phyloP scores from a whole-genome alignment of 2,888 invertebrate species.

The Anthrax anthrax region DNA sequence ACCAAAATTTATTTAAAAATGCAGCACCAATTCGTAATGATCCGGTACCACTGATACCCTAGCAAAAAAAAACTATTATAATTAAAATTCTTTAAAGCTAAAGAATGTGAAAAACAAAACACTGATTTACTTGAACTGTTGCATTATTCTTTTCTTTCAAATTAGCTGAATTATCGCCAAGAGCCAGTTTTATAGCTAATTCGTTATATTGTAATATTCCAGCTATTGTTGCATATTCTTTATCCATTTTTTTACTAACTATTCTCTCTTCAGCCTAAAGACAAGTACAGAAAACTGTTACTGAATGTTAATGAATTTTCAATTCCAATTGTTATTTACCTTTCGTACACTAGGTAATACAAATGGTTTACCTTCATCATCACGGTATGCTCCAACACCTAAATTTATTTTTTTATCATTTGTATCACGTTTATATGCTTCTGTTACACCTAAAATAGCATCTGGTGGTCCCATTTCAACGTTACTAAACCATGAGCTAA shows the following conservation, averaged over 20 bases:
- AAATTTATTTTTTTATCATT: slow-evolving; percentile 93
- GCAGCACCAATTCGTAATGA: slow-evolving; percentile 85
- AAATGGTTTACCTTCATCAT: slow-evolving; percentile 93
- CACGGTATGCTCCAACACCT: slow-evolving; percentile 92
- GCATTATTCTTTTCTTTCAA: slow-evolving; percentile 53
- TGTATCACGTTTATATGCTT: slow-evolving; percentile 82
- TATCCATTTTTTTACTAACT: slow-evolving; percentile 54
- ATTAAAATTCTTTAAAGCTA: background rate
- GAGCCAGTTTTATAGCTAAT: slow-evolving; percentile 71
- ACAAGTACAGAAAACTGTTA: background rate
- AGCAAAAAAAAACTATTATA: slow-evolving; percentile 26
- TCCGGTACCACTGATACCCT: slow-evolving; percentile 95
- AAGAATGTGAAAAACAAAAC: background rate
- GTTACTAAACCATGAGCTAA: slow-evolving; percentile 71
- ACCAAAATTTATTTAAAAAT: slow-evolving; percentile 70
- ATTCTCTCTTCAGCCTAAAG: slow-evolving; percentile 70
- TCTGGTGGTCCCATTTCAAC: slow-evolving; percentile 97
- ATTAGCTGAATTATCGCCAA: slow-evolving; percentile 61
- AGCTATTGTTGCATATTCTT: slow-evolving; percentile 90
- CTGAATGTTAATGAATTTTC: background rate
- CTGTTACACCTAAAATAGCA: slow-evolving; percentile 93
- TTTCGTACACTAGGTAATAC: slow-evolving; percentile 76
- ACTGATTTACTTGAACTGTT: slow-evolving; percentile 55
- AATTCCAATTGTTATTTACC: slow-evolving; percentile 30
- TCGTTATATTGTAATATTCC: slow-evolving; percentile 75